phyloP scores from a whole-genome alignment of 2,113 vertebrate genomes.

The Hippocampus barbouri region DNA sequence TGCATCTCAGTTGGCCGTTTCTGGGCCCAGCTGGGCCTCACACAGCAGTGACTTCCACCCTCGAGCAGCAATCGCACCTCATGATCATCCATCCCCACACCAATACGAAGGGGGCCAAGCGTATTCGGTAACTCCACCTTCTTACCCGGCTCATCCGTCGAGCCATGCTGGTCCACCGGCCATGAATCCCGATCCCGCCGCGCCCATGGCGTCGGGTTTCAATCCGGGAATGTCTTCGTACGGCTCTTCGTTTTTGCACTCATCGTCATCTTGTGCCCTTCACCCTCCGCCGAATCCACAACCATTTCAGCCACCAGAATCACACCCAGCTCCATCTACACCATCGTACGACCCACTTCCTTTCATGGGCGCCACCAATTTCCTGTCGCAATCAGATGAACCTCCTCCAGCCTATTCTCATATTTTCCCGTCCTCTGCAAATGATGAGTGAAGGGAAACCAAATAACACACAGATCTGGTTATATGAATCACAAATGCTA shows the following conservation, averaged over 20 bases:
- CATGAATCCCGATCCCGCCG: constrained; percentile 18
- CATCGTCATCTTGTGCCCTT: constrained; percentile 30
- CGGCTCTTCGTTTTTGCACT: constrained; percentile 16
- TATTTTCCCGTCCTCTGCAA: constrained; percentile 37
- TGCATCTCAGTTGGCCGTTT: not conserved
- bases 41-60: constrained; percentile 41
- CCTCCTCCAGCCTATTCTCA: constrained; percentile 51
- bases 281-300: constrained; percentile 44
- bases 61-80: not conserved
- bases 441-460: constrained; percentile 9
- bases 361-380: constrained; percentile 42
- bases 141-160: constrained; percentile 15
- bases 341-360: constrained; percentile 34
- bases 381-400: constrained; percentile 53
- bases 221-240: constrained; percentile 34
- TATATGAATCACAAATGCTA: not conserved
- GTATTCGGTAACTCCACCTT: constrained; percentile 23
- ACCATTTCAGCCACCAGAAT: constrained; percentile 6
- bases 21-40: constrained; percentile 20
- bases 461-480: constrained; percentile 12
- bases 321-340: constrained; percentile 13
- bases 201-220: constrained; percentile 15
- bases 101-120: constrained; percentile 24
- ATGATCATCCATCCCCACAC: constrained; percentile 23
- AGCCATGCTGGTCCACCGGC: not conserved